phyloP scores from a whole-genome alignment of 37 sponge, comb jelly and placozoan genomes.

The Tethya wilhelma region DNA sequence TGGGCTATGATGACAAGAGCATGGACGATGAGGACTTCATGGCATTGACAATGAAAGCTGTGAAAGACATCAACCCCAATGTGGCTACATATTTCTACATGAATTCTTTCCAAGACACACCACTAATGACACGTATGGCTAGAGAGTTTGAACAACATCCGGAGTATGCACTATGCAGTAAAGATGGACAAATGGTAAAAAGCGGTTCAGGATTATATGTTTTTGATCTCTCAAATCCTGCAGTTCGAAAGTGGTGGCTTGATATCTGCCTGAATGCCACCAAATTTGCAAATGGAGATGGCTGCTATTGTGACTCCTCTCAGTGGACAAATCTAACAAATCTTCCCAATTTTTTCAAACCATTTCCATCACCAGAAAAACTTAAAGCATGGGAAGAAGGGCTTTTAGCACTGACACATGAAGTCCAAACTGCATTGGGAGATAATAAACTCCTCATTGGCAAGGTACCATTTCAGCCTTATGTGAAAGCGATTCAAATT shows the following conservation, averaged over 20 bases:
- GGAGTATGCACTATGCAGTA: constrained; percentile 14
- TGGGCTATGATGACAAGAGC: constrained; percentile 27
- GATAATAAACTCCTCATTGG: constrained; percentile 29
- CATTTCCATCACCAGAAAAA: constrained; percentile 7
- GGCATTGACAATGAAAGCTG: constrained; percentile 21
- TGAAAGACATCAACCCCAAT: constrained; percentile 26
- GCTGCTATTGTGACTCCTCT: constrained; percentile 60
- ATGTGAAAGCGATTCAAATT: constrained; percentile 55
- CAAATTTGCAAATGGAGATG: constrained; percentile 48
- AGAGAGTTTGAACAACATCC: constrained; percentile 17
- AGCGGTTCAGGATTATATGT: background rate
- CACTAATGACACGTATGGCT: constrained; percentile 39
- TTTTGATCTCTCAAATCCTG: constrained; percentile 31
- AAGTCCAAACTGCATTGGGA: constrained; percentile 39
- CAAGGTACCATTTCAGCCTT: constrained; percentile 25
- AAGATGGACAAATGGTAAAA: constrained; percentile 9
- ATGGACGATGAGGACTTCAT: constrained; percentile 44
- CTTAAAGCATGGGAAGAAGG: constrained; percentile 35
- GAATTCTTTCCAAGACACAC: constrained; percentile 32
- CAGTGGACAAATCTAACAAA: background rate
- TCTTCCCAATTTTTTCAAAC: constrained; percentile 15
- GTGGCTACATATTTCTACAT: constrained; percentile 30
- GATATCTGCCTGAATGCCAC: constrained; percentile 39
- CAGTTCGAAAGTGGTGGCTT: constrained; percentile 35
- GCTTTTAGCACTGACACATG: constrained; percentile 23